These are phyloP conservation scores for Typhlichthys eigenmanni DNA, from an alignment of 2,797 vertebrate genomes.

Conservation along the genomic window DNA sequence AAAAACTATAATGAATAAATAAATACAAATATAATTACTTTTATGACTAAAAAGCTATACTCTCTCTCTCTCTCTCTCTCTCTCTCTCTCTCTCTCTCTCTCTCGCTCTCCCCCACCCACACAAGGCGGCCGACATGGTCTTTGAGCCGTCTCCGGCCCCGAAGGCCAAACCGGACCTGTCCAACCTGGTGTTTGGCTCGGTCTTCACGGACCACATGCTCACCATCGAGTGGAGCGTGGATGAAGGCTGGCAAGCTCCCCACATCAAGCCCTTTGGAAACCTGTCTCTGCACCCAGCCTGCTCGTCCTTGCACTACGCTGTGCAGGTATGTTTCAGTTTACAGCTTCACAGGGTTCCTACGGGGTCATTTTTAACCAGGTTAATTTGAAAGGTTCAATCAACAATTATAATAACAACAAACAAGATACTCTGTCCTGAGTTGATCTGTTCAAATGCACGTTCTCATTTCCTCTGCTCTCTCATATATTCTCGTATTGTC, in stretches of 20 bases:
- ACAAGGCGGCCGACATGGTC: slow-evolving; percentile 83
- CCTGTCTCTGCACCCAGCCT: slow-evolving; percentile 84
- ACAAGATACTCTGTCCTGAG: no score
- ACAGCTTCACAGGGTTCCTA: no score
- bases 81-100: not conserved
- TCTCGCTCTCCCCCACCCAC: not conserved
- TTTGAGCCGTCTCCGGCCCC: slow-evolving; percentile 70
- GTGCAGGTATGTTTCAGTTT: slow-evolving; percentile 75
- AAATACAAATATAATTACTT: no score
- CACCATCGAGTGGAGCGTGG: slow-evolving; percentile 82
- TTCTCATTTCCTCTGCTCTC: slow-evolving; percentile 35
- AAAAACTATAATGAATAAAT: no score
- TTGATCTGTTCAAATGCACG: no score
- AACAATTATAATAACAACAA: no score
- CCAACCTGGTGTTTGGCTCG: slow-evolving; percentile 77
- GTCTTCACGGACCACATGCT: slow-evolving; percentile 94
- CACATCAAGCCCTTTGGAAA: slow-evolving; percentile 83
- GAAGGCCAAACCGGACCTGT: slow-evolving; percentile 77
- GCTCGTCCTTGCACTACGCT: slow-evolving; percentile 83
- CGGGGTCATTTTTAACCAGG: no score
- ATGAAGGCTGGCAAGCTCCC: slow-evolving; percentile 86
- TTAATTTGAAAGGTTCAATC: no score
- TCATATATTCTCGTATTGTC: not conserved
- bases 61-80: not conserved
- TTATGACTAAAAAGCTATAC: no score